phyloP scores from a whole-genome alignment of 2,888 invertebrate species.

The Amiota mariae region DNA sequence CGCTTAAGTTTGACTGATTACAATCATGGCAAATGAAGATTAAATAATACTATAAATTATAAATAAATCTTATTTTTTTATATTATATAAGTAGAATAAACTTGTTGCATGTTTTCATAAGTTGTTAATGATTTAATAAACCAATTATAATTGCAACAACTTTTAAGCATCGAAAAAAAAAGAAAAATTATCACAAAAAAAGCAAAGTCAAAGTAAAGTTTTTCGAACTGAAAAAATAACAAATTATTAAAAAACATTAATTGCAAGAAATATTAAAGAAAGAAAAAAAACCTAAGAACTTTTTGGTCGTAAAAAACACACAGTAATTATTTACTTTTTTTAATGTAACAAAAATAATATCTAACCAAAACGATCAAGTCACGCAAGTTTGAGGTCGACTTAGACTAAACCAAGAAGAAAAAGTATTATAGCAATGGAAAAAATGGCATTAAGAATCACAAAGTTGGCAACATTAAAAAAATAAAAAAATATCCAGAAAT shows the following conservation, averaged over 20 bases:
- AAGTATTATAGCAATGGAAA: no score
- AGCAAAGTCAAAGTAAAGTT: neutral
- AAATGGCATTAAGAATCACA: neutral
- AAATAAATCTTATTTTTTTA: no score
- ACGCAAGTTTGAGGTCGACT: slow-evolving; percentile 54
- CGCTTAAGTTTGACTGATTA: no score
- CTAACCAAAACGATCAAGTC: slow-evolving; percentile 69
- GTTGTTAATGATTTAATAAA: no score
- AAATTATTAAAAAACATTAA: neutral
- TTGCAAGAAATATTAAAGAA: neutral
- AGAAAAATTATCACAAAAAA: neutral
- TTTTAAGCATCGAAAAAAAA: neutral
- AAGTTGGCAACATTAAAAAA: neutral
- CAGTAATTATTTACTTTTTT: slow-evolving; percentile 62
- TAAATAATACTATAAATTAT: no score
- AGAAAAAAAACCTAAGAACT: slow-evolving; percentile 9
- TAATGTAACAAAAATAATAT: slow-evolving; percentile 70
- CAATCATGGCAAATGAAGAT: no score
- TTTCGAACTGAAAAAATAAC: neutral
- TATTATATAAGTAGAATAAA: no score
- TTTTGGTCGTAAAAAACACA: slow-evolving; percentile 39
- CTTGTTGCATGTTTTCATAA: no score
- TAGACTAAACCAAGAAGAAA: no score
- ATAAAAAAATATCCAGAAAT: slow-evolving; percentile 16
- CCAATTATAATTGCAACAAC: no score